Evolutionary conservation across 2,888 invertebrate genomes (phyloP), one percentile per base, ranked within the genome.

Genomic region (Trissolcus japonicus): DNA sequence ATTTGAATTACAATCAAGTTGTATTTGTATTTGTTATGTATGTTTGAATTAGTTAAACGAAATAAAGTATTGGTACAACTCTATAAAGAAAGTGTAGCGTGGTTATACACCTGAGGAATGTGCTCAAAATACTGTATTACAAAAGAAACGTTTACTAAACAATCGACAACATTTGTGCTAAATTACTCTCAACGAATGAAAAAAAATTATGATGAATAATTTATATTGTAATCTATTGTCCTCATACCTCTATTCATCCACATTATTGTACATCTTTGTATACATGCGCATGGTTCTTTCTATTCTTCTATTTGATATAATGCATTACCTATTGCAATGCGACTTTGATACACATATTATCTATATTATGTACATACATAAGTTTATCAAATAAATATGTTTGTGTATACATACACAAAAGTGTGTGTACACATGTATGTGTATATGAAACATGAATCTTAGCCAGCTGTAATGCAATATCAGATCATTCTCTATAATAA

Each of bases 41-140:
- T 35, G 41, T 16, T 46, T 19, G 19, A 57, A 19, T 56, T 56
- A 19, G 16, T 72, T 16, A 13, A 50, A 61, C 4, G 48, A 69
- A 35, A 11, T 11, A 1, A 35, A 25, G 76, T 87, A 88, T 88
- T 86, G 88, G 87, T 88, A 87, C 88, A 87, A 88, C 88, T 88
- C 87, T 84, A 84, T 83, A 85, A 88, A 85, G 87, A 86, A 87
- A 88, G 87, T 87, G 88, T 87, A 87, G 86, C 88, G 86, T 88
- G 87, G 86, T 88, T 88, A 87, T 87, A 87, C 86, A 88, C 86
- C 85, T 85, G 86, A 88, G 75, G 87, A 85, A 88, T 86, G 88
- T 88, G 88, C 88, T 88, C 86, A 88, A 87, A 87, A 87, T 86
- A 87, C 86, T 87, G 86, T 86, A 88, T 86, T 86, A 86, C 85